phyloP scores from a whole-genome alignment of 2,797 vertebrate species.

The Pelochelys cantorii region DNA sequence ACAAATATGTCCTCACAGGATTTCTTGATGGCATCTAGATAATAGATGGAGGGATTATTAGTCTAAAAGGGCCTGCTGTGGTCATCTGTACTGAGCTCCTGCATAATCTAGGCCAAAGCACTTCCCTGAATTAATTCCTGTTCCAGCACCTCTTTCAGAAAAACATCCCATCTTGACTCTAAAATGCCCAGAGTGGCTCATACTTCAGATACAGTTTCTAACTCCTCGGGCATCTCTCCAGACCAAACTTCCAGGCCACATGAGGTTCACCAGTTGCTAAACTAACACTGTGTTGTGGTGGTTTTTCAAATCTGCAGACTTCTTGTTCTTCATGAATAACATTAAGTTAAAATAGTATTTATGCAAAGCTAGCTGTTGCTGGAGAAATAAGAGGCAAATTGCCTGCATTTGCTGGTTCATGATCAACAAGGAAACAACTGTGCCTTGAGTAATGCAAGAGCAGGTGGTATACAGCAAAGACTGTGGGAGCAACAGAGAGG shows the following conservation, averaged over 20 bases:
- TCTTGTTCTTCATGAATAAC: conserved; percentile 61
- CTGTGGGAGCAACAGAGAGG: background rate
- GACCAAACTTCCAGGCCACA: background rate
- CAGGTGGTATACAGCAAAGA: background rate
- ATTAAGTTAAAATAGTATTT: conserved; percentile 65
- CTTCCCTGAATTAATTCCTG: conserved; percentile 39
- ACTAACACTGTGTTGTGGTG: conserved; percentile 41
- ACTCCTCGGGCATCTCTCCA: background rate
- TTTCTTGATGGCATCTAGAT: background rate
- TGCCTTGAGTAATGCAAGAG: background rate
- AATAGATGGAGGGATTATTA: background rate
- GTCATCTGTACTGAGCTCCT: conserved; percentile 27
- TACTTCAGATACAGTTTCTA: conserved; percentile 31
- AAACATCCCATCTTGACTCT: conserved; percentile 47
- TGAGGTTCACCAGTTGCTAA: background rate
- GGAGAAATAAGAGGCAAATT: conserved; percentile 53
- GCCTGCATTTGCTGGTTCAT: conserved; percentile 34
- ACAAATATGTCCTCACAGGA: conserved; percentile 28
- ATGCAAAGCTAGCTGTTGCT: conserved; percentile 40
- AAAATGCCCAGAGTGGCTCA: background rate
- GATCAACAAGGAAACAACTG: conserved; percentile 46
- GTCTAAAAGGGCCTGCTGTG: background rate
- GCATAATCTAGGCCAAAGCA: background rate
- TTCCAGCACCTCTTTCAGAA: conserved; percentile 25
- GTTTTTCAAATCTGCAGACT: conserved; percentile 9